These are phyloP conservation scores for Podabrus alpinus DNA, from an alignment of 2,888 invertebrate genomes.

Conservation along the genomic window DNA sequence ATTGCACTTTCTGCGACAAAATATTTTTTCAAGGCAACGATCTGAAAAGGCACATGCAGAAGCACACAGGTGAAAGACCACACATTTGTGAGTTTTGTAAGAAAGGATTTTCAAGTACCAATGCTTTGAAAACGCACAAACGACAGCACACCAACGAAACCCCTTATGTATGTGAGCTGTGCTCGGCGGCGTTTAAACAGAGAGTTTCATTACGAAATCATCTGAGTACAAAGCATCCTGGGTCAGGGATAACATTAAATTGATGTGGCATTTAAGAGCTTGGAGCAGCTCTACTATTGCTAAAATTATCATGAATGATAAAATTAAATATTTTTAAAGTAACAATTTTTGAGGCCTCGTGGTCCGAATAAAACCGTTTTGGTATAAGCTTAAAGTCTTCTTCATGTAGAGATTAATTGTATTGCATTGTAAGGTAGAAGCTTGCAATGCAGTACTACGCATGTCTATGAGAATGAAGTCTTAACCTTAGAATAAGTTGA, in stretches of 20 bases:
- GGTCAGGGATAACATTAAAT: not conserved
- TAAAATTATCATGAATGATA: too few species aligned
- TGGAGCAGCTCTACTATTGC: not conserved
- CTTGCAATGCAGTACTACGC: too few species aligned
- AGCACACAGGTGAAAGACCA: slow-evolving; percentile 26
- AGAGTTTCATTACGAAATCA: slow-evolving; percentile 22
- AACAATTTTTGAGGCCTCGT: too few species aligned
- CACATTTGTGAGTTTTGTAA: slow-evolving; percentile 20
- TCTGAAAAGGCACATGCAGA: slow-evolving; percentile 22
- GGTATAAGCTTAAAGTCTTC: too few species aligned
- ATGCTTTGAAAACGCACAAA: slow-evolving; percentile 21
- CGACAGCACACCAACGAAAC: slow-evolving; percentile 27
- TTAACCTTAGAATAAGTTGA: too few species aligned
- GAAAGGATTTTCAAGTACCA: slow-evolving; percentile 21
- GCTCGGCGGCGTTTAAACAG: slow-evolving; percentile 19
- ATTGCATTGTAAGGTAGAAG: too few species aligned
- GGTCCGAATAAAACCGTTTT: too few species aligned
- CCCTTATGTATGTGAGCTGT: slow-evolving; percentile 21
- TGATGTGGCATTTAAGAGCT: not conserved
- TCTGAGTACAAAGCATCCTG: slow-evolving; percentile 16
- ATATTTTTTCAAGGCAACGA: slow-evolving; percentile 5
- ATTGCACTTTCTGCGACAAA: slow-evolving; percentile 20
- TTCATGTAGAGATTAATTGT: too few species aligned
- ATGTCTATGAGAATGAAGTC: too few species aligned
- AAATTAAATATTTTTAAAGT: too few species aligned